Base-by-base conservation (phyloP, 2,797 vertebrate genomes). In the Trematomus bernacchii region DNA sequence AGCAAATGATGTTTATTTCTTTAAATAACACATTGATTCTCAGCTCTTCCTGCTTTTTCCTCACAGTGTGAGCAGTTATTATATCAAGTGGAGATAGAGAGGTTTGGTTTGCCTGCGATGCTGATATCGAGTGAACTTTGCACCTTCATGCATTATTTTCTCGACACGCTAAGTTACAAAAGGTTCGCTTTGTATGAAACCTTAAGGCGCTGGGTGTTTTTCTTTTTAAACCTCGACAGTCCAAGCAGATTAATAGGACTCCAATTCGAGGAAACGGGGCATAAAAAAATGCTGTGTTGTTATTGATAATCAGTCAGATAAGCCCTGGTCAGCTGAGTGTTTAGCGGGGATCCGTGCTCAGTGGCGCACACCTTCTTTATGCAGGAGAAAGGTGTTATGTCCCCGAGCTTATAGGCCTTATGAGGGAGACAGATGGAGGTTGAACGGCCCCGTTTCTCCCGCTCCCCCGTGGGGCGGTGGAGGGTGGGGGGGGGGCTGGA, bases 231-330 rank as follows among this genome's bases (percentile, higher is more conserved):
- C 54, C 10, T 27, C 50, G 16, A 43, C 78, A 42, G 33, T 52
- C 33, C 40, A 10, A 48, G 40, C 54, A 75, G 69, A 84, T 87
- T 86, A 89, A 89, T 84, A 23, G 65, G 47, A 59, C 53, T 37
- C 0, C 6, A 65, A 80, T 66, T 69, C 16, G 8, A 58, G 66
- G 74, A 85, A 77, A 66, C 81, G 0, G 79, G 64, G 80, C 71
- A 55, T 68, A 70, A 69, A 76, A 1, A 77, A 71, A 60, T 53
- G 63, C 57, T 55, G 54, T 50, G 63, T 33, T 71, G 70, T 70
- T 87, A 89, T 90, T 86, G 86, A 92, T 86, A 85, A 89, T 85
- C 71, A 77, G 76, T 83, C 82, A 68, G 82, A 87, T 86, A 76
- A 69, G 48, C 65, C 47, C 69, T n/a, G 84, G 85, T 89, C 87